Conservation (phyloP, 2,113 vertebrate species). For the Lepidothrix coronata region DNA sequence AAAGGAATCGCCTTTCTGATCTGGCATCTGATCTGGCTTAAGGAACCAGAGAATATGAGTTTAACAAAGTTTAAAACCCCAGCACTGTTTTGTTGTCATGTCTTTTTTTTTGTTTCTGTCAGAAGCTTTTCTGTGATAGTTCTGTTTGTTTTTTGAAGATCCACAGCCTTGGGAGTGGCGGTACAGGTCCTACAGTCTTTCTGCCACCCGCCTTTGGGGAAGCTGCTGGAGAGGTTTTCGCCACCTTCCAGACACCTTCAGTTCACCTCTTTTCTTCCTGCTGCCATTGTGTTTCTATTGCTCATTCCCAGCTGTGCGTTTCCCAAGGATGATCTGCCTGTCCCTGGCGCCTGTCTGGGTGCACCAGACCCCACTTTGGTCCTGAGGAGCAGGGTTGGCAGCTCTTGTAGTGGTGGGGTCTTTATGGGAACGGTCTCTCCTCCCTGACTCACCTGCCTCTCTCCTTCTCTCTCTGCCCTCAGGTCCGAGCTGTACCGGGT, state of each 20-base stretch:
- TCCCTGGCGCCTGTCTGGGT: accelerated
- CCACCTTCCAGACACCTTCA: background rate
- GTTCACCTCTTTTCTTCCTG: background rate
- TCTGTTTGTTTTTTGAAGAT: background rate
- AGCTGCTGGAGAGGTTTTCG: background rate
- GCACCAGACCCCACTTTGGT: accelerated
- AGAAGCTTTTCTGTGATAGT: background rate
- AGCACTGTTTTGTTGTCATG: background rate
- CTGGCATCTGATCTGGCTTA: too few species aligned
- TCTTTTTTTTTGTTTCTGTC: background rate
- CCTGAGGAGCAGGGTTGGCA: accelerated
- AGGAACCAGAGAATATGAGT: background rate
- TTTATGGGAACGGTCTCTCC: accelerated
- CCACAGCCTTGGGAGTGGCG: background rate
- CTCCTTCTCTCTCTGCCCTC: conserved; percentile 25
- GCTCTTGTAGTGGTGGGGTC: background rate
- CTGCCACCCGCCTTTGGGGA: background rate
- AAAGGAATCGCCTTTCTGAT: too few species aligned
- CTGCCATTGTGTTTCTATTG: accelerated
- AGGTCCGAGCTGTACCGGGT: conserved; percentile 90
- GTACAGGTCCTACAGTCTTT: background rate
- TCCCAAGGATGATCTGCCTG: accelerated
- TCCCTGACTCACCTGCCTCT: background rate
- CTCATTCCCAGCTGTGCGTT: accelerated
- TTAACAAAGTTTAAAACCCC: background rate